Evolutionary conservation across 2,888 invertebrate species (phyloP).

Genomic region (Lacanobia oleracea): DNA sequence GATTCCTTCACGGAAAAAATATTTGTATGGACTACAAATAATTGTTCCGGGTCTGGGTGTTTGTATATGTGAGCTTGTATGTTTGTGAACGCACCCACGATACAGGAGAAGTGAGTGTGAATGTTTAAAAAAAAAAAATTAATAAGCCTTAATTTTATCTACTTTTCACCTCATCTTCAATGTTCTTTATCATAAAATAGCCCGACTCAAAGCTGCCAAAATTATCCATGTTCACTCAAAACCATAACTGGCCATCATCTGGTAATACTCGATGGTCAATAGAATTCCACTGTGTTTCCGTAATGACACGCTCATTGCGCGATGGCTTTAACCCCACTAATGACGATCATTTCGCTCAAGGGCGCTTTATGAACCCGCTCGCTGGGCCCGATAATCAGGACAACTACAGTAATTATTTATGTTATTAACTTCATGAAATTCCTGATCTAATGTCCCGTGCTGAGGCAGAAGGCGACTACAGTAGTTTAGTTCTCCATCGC

Average conservation of each 20-base stretch:
- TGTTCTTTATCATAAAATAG: neutral
- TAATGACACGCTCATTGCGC: slow-evolving; percentile 18
- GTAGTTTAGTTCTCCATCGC: no score
- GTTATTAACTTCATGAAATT: neutral
- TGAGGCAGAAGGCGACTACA: no score
- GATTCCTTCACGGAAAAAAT: no score
- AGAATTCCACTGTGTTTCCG: slow-evolving; percentile 20
- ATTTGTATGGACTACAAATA: no score
- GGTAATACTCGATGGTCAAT: slow-evolving; percentile 17
- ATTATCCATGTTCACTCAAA: neutral
- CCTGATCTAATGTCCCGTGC: no score
- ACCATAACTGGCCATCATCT: neutral
- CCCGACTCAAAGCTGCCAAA: neutral
- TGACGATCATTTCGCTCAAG: slow-evolving; percentile 22
- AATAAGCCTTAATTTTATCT: no score
- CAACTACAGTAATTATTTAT: neutral
- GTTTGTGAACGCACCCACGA: no score
- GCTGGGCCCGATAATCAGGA: neutral
- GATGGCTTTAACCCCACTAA: slow-evolving; percentile 18
- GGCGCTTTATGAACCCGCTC: slow-evolving; percentile 1
- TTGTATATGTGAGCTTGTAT: no score
- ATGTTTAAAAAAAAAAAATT: no score
- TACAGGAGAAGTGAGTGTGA: no score
- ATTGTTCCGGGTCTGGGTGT: no score
- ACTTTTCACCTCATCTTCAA: neutral